Evolutionary conservation across 2,113 vertebrate genomes (phyloP).

Genomic region (Siniperca knerii): DNA sequence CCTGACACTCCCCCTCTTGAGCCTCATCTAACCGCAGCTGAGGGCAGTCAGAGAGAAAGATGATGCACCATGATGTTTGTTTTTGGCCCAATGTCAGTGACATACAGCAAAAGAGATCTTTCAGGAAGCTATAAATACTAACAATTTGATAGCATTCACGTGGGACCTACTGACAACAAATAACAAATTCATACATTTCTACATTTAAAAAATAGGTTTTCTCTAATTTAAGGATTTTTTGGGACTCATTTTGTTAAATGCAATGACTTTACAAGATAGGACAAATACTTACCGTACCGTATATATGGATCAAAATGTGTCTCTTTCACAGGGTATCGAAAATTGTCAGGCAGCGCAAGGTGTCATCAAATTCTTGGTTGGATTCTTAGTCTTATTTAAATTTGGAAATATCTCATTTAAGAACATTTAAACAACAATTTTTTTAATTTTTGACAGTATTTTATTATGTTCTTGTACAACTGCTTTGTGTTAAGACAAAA

Average conservation of each 20-base stretch:
- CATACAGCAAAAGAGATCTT: not conserved
- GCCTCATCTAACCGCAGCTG: slow-evolving; percentile 85
- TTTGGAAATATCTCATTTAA: too few species aligned
- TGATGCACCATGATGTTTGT: not conserved
- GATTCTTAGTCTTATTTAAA: not conserved
- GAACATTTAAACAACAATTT: not conserved
- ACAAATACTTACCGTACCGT: not conserved
- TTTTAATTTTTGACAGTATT: not conserved
- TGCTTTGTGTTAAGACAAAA: not conserved
- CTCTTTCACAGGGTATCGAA: not conserved
- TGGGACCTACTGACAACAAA: not conserved
- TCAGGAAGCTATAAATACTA: not conserved
- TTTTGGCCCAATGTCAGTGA: not conserved
- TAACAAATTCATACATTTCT: not conserved
- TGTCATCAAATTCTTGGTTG: not conserved
- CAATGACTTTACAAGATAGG: not conserved
- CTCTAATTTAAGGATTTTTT: not conserved
- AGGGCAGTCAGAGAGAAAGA: not conserved
- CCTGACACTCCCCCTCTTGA: slow-evolving; percentile 84
- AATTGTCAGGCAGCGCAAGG: too few species aligned
- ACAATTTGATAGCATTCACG: not conserved
- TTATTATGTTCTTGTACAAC: not conserved
- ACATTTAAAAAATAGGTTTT: not conserved
- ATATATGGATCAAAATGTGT: not conserved
- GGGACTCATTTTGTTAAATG: not conserved